Conservation (phyloP, 2,888 invertebrate genomes). For the Agonopterix subpropinquella region DNA sequence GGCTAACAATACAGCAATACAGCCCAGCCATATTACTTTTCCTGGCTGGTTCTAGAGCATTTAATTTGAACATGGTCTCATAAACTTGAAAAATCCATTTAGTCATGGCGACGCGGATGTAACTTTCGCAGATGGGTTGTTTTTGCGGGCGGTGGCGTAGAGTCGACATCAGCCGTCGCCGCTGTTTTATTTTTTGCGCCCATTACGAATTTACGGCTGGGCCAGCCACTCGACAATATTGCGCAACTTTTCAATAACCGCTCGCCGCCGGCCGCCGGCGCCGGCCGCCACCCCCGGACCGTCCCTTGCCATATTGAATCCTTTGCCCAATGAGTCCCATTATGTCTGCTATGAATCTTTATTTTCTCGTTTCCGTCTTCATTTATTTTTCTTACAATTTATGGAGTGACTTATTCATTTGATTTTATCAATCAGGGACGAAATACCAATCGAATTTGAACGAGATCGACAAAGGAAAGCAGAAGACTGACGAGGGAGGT, state of each 20-base stretch:
- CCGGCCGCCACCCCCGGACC: conserved; percentile 16
- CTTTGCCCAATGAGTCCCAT: conserved; percentile 53
- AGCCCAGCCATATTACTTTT: no score
- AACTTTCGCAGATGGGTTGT: conserved; percentile 57
- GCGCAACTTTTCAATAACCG: conserved; percentile 75
- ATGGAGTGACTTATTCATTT: conserved; percentile 12
- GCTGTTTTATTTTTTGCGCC: conserved; percentile 68
- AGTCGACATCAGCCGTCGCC: conserved; percentile 28
- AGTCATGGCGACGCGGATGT: conserved; percentile 36
- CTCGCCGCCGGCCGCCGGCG: conserved; percentile 40
- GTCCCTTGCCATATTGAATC: conserved; percentile 65
- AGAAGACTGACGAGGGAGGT: conserved; percentile 80
- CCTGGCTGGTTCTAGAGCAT: background rate
- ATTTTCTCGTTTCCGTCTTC: conserved; percentile 16
- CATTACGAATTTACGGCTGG: conserved; percentile 72
- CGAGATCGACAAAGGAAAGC: conserved; percentile 87
- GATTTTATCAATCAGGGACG: conserved; percentile 71
- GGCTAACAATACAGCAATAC: no score
- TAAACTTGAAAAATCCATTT: conserved; percentile 64
- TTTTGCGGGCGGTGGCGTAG: conserved; percentile 50
- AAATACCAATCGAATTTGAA: conserved; percentile 86
- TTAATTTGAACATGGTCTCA: conserved; percentile 4
- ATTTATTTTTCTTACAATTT: conserved; percentile 14
- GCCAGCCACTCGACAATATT: conserved; percentile 71
- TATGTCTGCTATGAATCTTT: conserved; percentile 18